phyloP scores from a whole-genome alignment of 2,888 invertebrate species.

The Aphidius colemani region DNA sequence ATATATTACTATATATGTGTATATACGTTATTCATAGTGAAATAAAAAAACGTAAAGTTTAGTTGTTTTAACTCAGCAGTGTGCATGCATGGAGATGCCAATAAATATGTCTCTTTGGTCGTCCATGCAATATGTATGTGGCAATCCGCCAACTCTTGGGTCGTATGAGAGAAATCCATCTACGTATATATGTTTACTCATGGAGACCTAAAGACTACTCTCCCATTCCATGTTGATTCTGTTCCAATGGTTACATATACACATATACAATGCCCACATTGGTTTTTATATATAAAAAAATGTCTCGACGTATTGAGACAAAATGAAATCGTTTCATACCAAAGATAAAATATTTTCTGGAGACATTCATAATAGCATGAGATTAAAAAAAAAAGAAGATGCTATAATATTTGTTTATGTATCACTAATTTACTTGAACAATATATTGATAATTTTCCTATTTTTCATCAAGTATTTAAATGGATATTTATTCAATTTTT shows the following conservation, averaged over 20 bases:
- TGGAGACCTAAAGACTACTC: too few species aligned
- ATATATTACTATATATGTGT: constrained; percentile 16
- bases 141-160: constrained; percentile 30
- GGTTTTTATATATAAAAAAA: constrained; percentile 6
- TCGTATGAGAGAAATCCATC: constrained; percentile 25
- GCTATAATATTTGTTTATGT: background rate
- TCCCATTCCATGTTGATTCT: too few species aligned
- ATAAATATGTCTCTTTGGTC: constrained; percentile 51
- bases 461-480: too few species aligned
- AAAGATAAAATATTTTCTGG: background rate
- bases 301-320: constrained; percentile 25
- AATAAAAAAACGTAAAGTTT: background rate
- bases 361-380: background rate
- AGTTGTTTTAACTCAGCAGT: constrained; percentile 42
- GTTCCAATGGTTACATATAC: too few species aligned
- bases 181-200: background rate
- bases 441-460: too few species aligned
- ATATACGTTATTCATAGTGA: constrained; percentile 19
- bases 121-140: constrained; percentile 55
- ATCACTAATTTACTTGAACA: too few species aligned
- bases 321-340: constrained; percentile 12
- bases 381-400: constrained; percentile 5
- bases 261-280: too few species aligned
- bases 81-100: constrained; percentile 49
- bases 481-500: too few species aligned